Evolutionary conservation across 2,888 invertebrate species (phyloP).

Genomic region (Caenorhabditis uteleia): DNA sequence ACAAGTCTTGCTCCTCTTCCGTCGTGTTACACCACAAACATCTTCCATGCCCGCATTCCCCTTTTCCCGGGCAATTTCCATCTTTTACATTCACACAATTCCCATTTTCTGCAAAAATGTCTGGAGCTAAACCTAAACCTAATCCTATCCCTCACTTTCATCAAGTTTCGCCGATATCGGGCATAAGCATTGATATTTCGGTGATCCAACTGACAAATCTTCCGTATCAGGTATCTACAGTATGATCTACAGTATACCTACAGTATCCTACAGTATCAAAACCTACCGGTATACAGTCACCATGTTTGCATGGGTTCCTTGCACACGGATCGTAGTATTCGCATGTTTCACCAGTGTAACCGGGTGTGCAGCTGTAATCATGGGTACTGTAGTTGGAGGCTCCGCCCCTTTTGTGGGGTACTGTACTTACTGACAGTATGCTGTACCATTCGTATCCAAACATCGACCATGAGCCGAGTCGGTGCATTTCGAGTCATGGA

Average conservation of each 20-base stretch:
- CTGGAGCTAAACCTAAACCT: not conserved
- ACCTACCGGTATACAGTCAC: slow-evolving; percentile 42
- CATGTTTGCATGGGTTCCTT: slow-evolving; percentile 40
- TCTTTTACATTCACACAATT: not conserved
- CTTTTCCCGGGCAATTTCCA: not conserved
- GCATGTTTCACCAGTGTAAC: slow-evolving; percentile 44
- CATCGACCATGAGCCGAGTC: slow-evolving; percentile 34
- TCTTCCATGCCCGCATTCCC: slow-evolving; percentile 31
- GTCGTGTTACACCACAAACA: slow-evolving; percentile 24
- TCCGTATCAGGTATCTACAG: slow-evolving; percentile 14
- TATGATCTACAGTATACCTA: too few relatives aligned
- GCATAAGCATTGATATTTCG: slow-evolving; percentile 40
- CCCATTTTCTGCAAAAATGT: not conserved
- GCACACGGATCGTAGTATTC: slow-evolving; percentile 47
- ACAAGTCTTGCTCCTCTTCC: slow-evolving; percentile 20
- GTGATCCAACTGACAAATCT: slow-evolving; percentile 11
- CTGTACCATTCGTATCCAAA: slow-evolving; percentile 28
- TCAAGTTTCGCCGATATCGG: slow-evolving; percentile 23
- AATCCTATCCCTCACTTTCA: too few relatives aligned
- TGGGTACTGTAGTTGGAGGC: not conserved
- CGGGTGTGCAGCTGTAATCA: slow-evolving; percentile 32
- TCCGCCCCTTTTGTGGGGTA: too few relatives aligned
- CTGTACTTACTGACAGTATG: slow-evolving; percentile 41
- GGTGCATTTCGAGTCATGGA: slow-evolving; percentile 33
- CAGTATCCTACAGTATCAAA: not conserved